Evolutionary conservation across 2,888 invertebrate genomes (phyloP).

Genomic region (Poecilobothrus nobilitatus): DNA sequence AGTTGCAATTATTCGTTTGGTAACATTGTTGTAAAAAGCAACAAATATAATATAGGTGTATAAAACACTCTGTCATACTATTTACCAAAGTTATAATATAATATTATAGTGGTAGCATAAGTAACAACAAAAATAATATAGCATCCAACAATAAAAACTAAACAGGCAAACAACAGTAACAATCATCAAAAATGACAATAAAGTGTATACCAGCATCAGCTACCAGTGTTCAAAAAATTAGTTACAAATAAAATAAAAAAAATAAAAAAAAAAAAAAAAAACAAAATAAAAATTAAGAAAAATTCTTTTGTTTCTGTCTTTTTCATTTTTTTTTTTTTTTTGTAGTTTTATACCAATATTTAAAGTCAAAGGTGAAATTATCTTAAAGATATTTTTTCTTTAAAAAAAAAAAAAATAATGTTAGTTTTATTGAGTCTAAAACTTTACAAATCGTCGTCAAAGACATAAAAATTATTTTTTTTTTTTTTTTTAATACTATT

Average conservation of each 20-base stretch:
- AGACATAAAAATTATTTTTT: background rate
- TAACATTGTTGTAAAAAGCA: no score
- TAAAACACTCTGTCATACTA: no score
- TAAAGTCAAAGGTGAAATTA: conserved; percentile 1
- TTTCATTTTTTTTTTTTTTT: background rate
- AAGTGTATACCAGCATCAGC: background rate
- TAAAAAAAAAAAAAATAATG: background rate
- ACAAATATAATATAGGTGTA: no score
- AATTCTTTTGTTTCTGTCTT: background rate
- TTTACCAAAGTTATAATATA: no score
- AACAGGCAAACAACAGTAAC: no score
- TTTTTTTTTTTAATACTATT: background rate
- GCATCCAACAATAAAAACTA: no score
- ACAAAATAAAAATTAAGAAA: no score
- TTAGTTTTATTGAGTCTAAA: background rate
- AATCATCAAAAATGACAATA: background rate
- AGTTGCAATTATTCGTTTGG: no score
- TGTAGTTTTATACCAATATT: background rate
- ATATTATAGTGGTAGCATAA: no score
- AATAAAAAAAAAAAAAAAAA: background rate
- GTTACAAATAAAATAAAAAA: background rate
- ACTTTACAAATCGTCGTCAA: background rate
- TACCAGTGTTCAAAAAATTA: background rate
- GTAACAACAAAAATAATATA: no score
- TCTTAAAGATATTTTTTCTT: background rate